Base-by-base conservation (phyloP, 2,113 vertebrate species). In the Mesitornis unicolor region DNA sequence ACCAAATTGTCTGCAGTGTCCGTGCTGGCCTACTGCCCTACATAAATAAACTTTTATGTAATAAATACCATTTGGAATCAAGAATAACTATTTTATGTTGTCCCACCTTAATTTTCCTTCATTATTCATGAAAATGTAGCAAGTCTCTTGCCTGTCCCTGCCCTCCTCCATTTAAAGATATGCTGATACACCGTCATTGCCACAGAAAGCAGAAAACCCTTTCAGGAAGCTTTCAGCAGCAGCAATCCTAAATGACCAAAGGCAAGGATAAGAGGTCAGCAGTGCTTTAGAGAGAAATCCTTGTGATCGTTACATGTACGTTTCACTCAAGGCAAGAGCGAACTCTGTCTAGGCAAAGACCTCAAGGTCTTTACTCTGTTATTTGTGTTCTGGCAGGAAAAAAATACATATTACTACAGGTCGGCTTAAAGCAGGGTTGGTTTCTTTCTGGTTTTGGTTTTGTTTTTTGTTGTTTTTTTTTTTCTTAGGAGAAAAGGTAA, bases 281-380 rank as follows among this genome's bases (percentile, higher is more conserved):
- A 75, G 47, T 6, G 86, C 47, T 86, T 59, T 20, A 47, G 36
- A 59, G 51, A 92, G 29, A 87, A 78, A 50, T 77, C 86, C 74
- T 76, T 75, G 51, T 43, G 43, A 24, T 51, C 20, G 2, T 20
- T 48, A 33, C 0, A 0, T 50, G 8, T 8, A 10, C 0, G 0
- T n/a, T 42, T 35, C 26, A 25, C 38, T 78, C 76, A 57, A 63
- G 43, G 51, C 68, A 56, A 48, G 60, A 59, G 84, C 51, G 35
- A 89, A 20, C 60, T 90, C 51, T 79, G 43, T 51, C 60, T 64
- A 51, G 47, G 35, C 36, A 80, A 60, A 80, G 35, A 79, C 57
- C 24, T 84, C 64, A 83, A 84, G 67, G 78, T 36, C 57, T 77
- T 92, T 40, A 3, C 11, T 48, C 35, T 64, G 31, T 16, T 82